phyloP scores from a whole-genome alignment of 2,113 vertebrate genomes.

The Pseudois nayaur region DNA sequence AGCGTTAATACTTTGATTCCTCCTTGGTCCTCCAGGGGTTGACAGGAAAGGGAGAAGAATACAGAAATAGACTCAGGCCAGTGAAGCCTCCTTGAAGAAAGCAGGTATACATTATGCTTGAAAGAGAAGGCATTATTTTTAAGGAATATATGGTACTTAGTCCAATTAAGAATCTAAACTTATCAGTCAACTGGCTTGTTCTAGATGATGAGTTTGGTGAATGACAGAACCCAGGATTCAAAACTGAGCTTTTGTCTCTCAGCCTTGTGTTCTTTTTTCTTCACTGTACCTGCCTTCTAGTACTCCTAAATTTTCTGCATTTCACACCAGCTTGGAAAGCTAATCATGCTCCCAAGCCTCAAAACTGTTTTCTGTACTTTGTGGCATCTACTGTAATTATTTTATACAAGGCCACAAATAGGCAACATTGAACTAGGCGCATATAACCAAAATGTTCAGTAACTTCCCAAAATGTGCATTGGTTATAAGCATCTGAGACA shows the following conservation, averaged over 20 bases:
- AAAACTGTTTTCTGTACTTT: slow-evolving; percentile 8
- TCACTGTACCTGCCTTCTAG: not conserved
- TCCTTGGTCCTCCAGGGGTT: not conserved
- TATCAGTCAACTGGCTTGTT: not conserved
- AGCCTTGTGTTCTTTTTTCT: not conserved
- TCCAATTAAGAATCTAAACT: not conserved
- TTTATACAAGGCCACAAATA: not conserved
- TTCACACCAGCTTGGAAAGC: not conserved
- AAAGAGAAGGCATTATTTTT: not conserved
- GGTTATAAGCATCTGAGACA: not conserved
- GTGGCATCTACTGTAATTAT: not conserved
- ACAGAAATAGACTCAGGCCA: not conserved
- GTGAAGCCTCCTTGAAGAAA: slow-evolving; percentile 2
- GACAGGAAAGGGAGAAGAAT: not conserved
- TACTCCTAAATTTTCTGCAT: not conserved
- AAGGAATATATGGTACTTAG: not conserved
- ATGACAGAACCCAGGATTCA: not conserved
- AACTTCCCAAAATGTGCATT: not conserved
- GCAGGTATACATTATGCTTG: not conserved
- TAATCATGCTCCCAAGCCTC: not conserved
- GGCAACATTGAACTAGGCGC: not conserved
- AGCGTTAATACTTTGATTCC: not conserved
- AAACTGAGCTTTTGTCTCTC: not conserved
- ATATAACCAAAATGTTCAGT: not conserved
- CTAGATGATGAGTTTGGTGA: not conserved